Evolutionary conservation across 2,797 vertebrate genomes (phyloP).

Genomic region (Nothura maculosa): DNA sequence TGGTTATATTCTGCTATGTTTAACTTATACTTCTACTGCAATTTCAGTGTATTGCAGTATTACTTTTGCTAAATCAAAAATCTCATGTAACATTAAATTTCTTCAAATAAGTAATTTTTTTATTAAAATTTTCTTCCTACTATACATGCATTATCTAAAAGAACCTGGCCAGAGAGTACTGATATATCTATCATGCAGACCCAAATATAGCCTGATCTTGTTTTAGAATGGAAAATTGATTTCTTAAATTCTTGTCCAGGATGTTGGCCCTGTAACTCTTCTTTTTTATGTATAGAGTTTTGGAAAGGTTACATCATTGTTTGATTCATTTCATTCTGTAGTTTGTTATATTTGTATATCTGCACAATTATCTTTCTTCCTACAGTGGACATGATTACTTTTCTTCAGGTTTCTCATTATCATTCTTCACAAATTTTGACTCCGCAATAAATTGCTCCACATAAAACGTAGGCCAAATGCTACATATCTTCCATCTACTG

Average conservation of each 20-base stretch:
- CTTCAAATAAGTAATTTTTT: background rate
- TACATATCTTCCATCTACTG: background rate
- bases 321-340: background rate
- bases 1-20: background rate
- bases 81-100: background rate
- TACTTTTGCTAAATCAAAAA: background rate
- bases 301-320: background rate
- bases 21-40: background rate
- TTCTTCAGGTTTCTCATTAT: background rate
- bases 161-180: background rate
- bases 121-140: background rate
- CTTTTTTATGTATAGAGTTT: background rate
- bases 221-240: background rate
- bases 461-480: background rate
- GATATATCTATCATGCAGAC: background rate
- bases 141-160: background rate
- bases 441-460: background rate
- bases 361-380: background rate
- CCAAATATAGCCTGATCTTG: background rate
- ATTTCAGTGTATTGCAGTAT: background rate
- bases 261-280: background rate
- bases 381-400: background rate
- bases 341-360: background rate
- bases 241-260: background rate
- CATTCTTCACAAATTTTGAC: background rate